Conservation (phyloP, 2,888 invertebrate genomes). For the Lamproptera curius region DNA sequence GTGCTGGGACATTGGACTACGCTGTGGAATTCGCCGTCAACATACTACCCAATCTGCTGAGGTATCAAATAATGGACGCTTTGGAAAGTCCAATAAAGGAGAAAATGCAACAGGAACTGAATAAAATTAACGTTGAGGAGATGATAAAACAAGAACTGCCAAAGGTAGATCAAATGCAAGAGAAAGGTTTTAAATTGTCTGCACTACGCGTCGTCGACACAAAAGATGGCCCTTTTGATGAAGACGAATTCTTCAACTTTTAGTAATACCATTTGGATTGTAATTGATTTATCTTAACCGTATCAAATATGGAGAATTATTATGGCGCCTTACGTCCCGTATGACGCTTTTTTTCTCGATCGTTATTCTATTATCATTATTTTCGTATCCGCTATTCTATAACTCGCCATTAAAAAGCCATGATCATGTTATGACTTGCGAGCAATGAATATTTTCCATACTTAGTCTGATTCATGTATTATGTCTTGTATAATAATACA, state of each 20-base stretch:
- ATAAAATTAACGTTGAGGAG: conserved; percentile 86
- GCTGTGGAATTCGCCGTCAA: conserved; percentile 88
- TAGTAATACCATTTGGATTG: conserved; percentile 32
- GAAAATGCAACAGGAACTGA: conserved; percentile 84
- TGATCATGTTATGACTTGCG: too few relatives aligned
- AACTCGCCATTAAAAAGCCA: too few relatives aligned
- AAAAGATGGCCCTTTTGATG: conserved; percentile 46
- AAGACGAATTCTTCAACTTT: conserved; percentile 72
- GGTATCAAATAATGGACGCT: conserved; percentile 93
- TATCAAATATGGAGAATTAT: too few relatives aligned
- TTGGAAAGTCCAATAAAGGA: conserved; percentile 87
- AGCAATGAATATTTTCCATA: too few relatives aligned
- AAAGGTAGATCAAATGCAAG: conserved; percentile 80
- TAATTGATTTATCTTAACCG: too few relatives aligned
- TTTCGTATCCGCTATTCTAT: too few relatives aligned
- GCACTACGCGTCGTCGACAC: conserved; percentile 40
- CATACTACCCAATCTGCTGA: conserved; percentile 88
- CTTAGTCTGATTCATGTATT: too few relatives aligned
- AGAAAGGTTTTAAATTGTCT: conserved; percentile 64
- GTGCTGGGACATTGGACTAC: conserved; percentile 92
- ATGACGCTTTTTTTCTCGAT: too few relatives aligned
- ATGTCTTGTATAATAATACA: too few relatives aligned
- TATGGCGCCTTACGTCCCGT: too few relatives aligned
- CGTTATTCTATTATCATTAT: too few relatives aligned
- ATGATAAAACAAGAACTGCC: conserved; percentile 84